Percentiles rank a stretch among this genome's conserved stretches.
These are phyloP conservation scores for Coremacera marginata DNA, from an alignment of 2,888 invertebrate species.

Conservation along the genomic window DNA sequence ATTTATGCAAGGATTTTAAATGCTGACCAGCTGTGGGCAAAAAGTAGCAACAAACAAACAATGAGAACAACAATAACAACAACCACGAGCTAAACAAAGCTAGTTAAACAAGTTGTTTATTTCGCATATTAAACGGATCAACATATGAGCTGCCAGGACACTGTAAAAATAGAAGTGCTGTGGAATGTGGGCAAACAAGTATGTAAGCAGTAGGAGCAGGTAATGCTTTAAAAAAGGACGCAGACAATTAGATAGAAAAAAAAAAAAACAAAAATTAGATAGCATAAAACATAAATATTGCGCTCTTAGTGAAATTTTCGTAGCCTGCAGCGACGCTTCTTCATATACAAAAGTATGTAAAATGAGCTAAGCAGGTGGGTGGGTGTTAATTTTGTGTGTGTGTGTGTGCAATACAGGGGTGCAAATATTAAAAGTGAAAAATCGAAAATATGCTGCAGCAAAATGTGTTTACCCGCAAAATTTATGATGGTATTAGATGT, in stretches of 20 bases:
- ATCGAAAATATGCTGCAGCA: slow-evolving; percentile 23
- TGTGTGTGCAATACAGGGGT: background rate
- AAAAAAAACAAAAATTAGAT: background rate
- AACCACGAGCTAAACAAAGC: background rate
- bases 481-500: slow-evolving; percentile 31
- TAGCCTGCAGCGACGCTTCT: slow-evolving; percentile 5
- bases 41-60: slow-evolving; percentile 46
- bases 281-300: background rate
- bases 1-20: slow-evolving; percentile 34
- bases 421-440: slow-evolving; percentile 26
- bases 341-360: background rate
- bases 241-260: background rate
- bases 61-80: slow-evolving; percentile 33
- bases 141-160: background rate
- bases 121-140: slow-evolving; percentile 5
- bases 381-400: background rate
- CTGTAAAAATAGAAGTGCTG: background rate
- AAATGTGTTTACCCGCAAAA: slow-evolving; percentile 25
- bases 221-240: background rate
- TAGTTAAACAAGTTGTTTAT: slow-evolving; percentile 23
- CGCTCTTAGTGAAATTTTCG: no score
- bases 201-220: background rate
- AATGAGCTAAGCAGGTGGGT: no score
- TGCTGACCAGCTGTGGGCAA: slow-evolving; percentile 51
- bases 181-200: background rate